Conservation (phyloP, 2,797 vertebrate species). For the Hybognathus amarus region DNA sequence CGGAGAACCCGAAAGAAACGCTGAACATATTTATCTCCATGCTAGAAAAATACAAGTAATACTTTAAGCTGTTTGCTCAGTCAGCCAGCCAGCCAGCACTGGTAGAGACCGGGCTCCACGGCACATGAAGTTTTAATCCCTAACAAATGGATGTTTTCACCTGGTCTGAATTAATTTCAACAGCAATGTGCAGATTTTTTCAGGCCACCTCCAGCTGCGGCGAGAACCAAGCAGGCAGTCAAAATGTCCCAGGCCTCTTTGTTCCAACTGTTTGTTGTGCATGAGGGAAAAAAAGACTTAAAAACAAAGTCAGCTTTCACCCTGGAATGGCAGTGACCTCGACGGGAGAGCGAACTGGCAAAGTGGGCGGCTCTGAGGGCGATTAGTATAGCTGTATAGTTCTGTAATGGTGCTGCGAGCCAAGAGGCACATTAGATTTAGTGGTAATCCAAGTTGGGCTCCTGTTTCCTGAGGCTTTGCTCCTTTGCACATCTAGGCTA, state of each 20-base stretch:
- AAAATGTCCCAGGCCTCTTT: constrained; percentile 27
- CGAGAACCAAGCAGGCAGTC: constrained; percentile 13
- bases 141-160: constrained; percentile 30
- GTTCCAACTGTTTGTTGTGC: constrained; percentile 9
- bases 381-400: constrained; percentile 35
- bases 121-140: constrained; percentile 39
- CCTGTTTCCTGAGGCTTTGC: constrained; percentile 36
- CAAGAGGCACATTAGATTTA: constrained; percentile 44
- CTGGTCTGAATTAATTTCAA: constrained; percentile 29
- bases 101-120: constrained; percentile 13
- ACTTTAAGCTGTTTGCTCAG: constrained; percentile 41
- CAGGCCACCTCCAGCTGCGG: constrained; percentile 21
- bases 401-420: constrained; percentile 23
- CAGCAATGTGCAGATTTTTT: constrained; percentile 8
- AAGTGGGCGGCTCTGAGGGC: constrained; percentile 16
- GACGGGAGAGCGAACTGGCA: constrained; percentile 11
- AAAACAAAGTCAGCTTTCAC: constrained; percentile 35
- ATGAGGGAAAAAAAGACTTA: not conserved
- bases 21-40: constrained; percentile 31
- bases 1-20: constrained; percentile 5
- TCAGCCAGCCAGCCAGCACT: not conserved
- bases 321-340: constrained; percentile 30
- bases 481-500: constrained; percentile 20
- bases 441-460: constrained; percentile 26
- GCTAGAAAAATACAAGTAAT: constrained; percentile 30